Base-by-base conservation (phyloP, 2,888 invertebrate genomes). In the Stenodema calcarata region DNA sequence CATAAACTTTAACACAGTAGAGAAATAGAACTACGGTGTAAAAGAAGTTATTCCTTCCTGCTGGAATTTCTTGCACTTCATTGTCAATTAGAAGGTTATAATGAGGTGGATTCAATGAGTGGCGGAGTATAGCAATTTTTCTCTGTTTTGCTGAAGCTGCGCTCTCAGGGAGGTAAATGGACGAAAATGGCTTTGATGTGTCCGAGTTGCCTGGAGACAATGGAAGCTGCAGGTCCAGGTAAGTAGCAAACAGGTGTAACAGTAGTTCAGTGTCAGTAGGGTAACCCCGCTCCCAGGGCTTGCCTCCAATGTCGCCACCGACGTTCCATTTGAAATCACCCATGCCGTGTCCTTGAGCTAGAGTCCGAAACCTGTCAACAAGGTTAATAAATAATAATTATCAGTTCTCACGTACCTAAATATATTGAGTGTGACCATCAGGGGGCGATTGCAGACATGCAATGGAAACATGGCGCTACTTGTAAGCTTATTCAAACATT, bases 231-330 rank as follows among this genome's bases (percentile, higher is more conserved):
- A 95, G 94, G 91, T 98, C 98, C 92, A 98, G 92, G 91, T 98
- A 98, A 0, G 95, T 94, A 88, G 95, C 95, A 89, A 98, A 93
- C 89, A 97, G 91, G 91, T 97, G 97, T 93, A 97, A 95, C 87
- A 98, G 92, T 89, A 96, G 93, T 90, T 95, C 95, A 35, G 96
- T 94, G 92, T 98, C 98, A n/a, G 96, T 95, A 16, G 97, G 97
- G 89, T 96, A 92, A 90, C 95, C 94, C 87, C 95, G 95, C 89
- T 95, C 95, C 97, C 97, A 97, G 78, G 94, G 94, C 90, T 95
- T 94, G 18, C 94, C 94, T 90, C 94, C 94, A 90, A 94, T 93
- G 41, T 92, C 92, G 69, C 95, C 95, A 75, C 98, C 98, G 87
- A 95, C 94, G 91, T 95, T 95, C 98, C 98, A 98, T 88, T 94